Conservation (phyloP, 2,888 invertebrate species). For the Drosophila antonietae region DNA sequence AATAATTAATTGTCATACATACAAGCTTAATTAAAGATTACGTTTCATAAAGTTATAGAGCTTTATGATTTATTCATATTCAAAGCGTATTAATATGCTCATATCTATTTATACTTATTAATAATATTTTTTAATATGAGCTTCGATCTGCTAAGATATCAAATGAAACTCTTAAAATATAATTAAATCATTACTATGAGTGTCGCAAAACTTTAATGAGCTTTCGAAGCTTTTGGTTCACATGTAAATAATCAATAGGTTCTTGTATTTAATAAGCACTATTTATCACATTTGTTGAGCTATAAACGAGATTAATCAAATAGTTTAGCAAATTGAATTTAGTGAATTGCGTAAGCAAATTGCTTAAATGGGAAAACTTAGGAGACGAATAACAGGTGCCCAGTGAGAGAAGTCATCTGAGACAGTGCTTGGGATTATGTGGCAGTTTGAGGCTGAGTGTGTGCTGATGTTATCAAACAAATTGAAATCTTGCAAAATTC, state of each 20-base stretch:
- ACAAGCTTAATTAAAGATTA: no score
- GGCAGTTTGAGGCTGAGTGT: neutral
- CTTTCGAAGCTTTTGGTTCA: neutral
- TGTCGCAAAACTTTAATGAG: neutral
- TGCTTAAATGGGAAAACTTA: conserved; percentile 10
- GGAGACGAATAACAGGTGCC: conserved; percentile 1
- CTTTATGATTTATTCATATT: no score
- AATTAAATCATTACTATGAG: neutral
- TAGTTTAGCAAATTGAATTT: neutral
- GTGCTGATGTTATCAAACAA: conserved; percentile 65
- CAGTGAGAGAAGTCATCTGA: neutral
- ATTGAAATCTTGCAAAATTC: conserved; percentile 76
- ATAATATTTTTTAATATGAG: no score
- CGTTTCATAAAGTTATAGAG: no score
- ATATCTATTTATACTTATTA: no score
- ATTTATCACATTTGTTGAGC: no score
- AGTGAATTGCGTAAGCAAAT: conserved; percentile 16
- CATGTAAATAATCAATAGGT: neutral
- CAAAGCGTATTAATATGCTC: no score
- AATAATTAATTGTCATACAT: no score
- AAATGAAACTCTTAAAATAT: no score
- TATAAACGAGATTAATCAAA: conserved; percentile 12
- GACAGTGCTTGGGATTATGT: neutral
- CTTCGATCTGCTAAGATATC: no score
- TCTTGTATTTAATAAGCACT: neutral